Percentiles rank a stretch among this genome's conserved stretches.
These are phyloP conservation scores for Zele albiditarsus DNA, from an alignment of 2,888 invertebrate species.

Conservation along the genomic window DNA sequence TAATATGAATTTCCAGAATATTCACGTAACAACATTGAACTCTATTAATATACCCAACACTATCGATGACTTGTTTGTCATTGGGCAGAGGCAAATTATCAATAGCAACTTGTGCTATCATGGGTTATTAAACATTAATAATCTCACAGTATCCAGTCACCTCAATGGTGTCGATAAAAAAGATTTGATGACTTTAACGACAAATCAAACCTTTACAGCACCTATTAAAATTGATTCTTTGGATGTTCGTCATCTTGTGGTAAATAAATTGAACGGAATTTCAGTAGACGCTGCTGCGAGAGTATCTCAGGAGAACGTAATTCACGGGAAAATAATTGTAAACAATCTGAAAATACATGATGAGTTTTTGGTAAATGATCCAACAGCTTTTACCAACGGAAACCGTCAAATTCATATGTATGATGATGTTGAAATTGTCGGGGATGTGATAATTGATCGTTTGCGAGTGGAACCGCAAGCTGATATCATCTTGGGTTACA, in stretches of 20 bases:
- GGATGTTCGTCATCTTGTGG: slow-evolving; percentile 52
- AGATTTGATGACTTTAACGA: slow-evolving; percentile 55
- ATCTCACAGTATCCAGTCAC: slow-evolving; percentile 44
- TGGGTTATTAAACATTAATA: slow-evolving; percentile 38
- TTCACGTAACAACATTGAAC: slow-evolving; percentile 54
- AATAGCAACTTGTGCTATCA: slow-evolving; percentile 56
- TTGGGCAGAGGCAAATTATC: slow-evolving; percentile 55
- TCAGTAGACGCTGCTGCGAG: slow-evolving; percentile 58
- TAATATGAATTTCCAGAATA: slow-evolving; percentile 47
- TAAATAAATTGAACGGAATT: slow-evolving; percentile 58
- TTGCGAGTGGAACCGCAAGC: slow-evolving; percentile 46
- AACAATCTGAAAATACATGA: slow-evolving; percentile 56
- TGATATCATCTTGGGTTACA: slow-evolving; percentile 39
- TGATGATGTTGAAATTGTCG: slow-evolving; percentile 56
- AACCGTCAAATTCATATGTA: slow-evolving; percentile 57
- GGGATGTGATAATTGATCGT: slow-evolving; percentile 54
- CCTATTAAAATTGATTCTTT: slow-evolving; percentile 51
- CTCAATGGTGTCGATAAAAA: slow-evolving; percentile 55
- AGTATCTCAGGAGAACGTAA: slow-evolving; percentile 58
- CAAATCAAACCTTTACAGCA: slow-evolving; percentile 56
- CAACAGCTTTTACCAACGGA: slow-evolving; percentile 37
- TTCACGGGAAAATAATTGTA: slow-evolving; percentile 55
- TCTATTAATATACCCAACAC: slow-evolving; percentile 50
- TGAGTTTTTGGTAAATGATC: slow-evolving; percentile 50
- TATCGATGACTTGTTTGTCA: slow-evolving; percentile 55